These are phyloP conservation scores for Tragelaphus imberbis DNA, from an alignment of 2,113 vertebrate genomes.

Conservation along the genomic window DNA sequence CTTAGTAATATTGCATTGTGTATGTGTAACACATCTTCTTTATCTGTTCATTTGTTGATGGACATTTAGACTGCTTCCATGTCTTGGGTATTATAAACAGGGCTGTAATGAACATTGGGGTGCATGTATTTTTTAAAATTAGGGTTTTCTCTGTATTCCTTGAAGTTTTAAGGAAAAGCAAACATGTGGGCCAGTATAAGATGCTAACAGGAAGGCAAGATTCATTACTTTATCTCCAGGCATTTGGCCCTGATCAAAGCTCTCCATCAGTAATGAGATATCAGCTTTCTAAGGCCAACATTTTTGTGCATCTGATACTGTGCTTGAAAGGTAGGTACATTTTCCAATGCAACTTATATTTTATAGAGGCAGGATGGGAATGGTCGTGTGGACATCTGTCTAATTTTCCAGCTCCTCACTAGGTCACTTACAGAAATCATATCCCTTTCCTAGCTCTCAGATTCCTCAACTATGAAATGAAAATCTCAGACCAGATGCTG, in stretches of 20 bases:
- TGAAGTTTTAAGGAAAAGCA: background rate
- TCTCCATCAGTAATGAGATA: background rate
- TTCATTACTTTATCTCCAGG: background rate
- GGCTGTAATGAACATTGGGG: background rate
- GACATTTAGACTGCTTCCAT: background rate
- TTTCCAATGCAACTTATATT: background rate
- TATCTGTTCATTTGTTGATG: background rate
- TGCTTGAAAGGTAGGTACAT: background rate
- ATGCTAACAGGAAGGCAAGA: background rate
- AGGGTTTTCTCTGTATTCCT: background rate
- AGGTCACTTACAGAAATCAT: background rate
- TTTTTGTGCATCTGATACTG: no score
- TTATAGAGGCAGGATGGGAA: background rate
- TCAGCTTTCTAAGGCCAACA: accelerated
- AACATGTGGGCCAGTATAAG: background rate
- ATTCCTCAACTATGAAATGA: background rate
- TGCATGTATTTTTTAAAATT: background rate
- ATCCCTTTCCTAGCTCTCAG: background rate
- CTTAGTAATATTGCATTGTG: background rate
- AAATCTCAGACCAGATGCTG: background rate
- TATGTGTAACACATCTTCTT: no score
- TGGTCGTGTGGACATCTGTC: background rate
- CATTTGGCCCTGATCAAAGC: no score
- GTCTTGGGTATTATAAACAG: background rate
- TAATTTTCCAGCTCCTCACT: background rate